Evolutionary conservation across 2,888 invertebrate genomes (phyloP), one percentile per base, ranked within the genome.

Genomic region (Smittia aterrima): DNA sequence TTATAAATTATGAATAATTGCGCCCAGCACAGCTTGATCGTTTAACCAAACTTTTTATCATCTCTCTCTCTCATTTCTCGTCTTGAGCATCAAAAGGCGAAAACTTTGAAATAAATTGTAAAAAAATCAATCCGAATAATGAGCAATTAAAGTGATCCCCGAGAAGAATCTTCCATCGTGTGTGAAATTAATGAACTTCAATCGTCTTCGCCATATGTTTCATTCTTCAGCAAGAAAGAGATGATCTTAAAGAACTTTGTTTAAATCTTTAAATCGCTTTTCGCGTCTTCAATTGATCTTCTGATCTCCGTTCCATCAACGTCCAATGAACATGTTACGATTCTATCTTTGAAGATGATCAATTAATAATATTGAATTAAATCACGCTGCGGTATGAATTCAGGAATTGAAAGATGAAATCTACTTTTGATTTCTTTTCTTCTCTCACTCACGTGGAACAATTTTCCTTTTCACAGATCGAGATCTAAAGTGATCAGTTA

Each of bases 91-190:
- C 47, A 47, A 47, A 47, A n/a, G 47, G 58, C 58, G 2, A n/a
- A 27, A 64, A 27, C 7, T 27, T 64, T 64, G 24, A 27, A 27
- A 27, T n/a, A 27, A 64, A 64, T 24, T 64, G 25, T 27, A 25
- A 64, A 64, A 64, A 25, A 64, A 64, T 64, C 64, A 64, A 64
- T 64, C 64, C 64, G 64, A 64, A 64, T 64, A 64, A 64, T 64
- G 64, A 64, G 27, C 64, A 64, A 64, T 64, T 64, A 64, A 27
- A 64, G 4, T 64, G 64, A 64, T 64, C 25, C 25, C 27, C 7
- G 25, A 24, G 20, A 4, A 25, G n/a, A 9, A 64, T 27, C 16
- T 27, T 64, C 22, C 1, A 1, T 58, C 18, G 4, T 58, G 22
- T 22, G 9, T 58, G 20, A 64, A 64, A 64, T 64, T 64, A 64